A percentile compares a stretch with the other conserved stretches of the same genome.
phyloP scores from a whole-genome alignment of 2,797 vertebrate genomes.

The Fistularia commersonii region DNA sequence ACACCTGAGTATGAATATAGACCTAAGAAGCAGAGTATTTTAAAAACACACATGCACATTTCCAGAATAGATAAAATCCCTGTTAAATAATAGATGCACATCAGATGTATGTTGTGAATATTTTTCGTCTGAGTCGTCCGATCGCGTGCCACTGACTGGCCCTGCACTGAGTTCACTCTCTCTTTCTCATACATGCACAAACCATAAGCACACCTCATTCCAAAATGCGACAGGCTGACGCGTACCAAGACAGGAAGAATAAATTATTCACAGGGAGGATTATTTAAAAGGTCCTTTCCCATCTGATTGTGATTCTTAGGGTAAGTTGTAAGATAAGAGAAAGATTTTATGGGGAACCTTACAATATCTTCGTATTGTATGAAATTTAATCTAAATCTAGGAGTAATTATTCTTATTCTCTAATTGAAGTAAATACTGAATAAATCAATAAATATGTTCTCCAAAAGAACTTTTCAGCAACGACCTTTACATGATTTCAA shows the following conservation, averaged over 20 bases:
- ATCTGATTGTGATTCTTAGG: slow-evolving; percentile 55
- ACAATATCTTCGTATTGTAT: slow-evolving; percentile 5
- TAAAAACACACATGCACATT: slow-evolving; percentile 59
- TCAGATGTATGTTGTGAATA: slow-evolving; percentile 75
- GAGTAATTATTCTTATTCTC: slow-evolving; percentile 20
- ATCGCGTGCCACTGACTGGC: slow-evolving; percentile 65
- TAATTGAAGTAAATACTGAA: slow-evolving; percentile 42
- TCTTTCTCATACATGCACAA: slow-evolving; percentile 51
- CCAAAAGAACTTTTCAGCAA: slow-evolving; percentile 31
- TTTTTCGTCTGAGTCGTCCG: slow-evolving; percentile 60
- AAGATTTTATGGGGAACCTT: slow-evolving; percentile 34
- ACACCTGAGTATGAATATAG: slow-evolving; percentile 24
- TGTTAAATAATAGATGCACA: slow-evolving; percentile 71
- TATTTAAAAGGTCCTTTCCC: slow-evolving; percentile 64
- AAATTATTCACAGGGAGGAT: slow-evolving; percentile 72
- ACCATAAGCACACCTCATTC: slow-evolving; percentile 64
- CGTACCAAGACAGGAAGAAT: slow-evolving; percentile 57
- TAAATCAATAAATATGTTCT: slow-evolving; percentile 25
- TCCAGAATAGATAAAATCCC: slow-evolving; percentile 65
- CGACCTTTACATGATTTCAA: slow-evolving; percentile 33
- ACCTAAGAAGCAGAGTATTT: slow-evolving; percentile 36
- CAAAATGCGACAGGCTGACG: slow-evolving; percentile 56
- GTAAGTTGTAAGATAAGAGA: slow-evolving; percentile 20
- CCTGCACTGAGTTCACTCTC: slow-evolving; percentile 35
- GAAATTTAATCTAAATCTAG: slow-evolving; percentile 16